A percentile compares a stretch with the other conserved stretches of the same genome.
Conservation (phyloP, 2,113 vertebrate species). For the Psammodynastes pulverulentus region DNA sequence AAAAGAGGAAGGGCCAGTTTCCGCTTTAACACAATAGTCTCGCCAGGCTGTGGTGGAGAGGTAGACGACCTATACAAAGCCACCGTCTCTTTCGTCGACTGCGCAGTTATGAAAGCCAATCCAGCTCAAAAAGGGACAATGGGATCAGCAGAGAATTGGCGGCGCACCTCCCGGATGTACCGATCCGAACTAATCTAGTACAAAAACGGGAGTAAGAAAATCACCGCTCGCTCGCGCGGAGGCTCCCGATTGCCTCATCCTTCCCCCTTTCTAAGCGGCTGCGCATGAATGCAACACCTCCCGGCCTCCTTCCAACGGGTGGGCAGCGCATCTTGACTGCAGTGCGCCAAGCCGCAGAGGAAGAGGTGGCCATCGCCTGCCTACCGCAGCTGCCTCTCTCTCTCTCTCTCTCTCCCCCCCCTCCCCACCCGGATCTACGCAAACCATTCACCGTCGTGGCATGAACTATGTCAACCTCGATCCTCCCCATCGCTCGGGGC, state of each 20-base stretch:
- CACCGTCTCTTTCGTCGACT: background rate
- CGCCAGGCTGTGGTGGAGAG: background rate
- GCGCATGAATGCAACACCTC: background rate
- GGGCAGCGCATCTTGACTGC: constrained; percentile 1
- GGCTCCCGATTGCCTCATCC: background rate
- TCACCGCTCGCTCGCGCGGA: too few species aligned
- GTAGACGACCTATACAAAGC: background rate
- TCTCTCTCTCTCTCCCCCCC: background rate
- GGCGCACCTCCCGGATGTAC: background rate
- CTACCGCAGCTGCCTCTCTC: background rate
- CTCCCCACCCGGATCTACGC: background rate
- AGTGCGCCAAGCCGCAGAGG: background rate
- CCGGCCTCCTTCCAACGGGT: background rate
- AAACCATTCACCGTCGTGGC: background rate
- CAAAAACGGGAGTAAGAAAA: background rate
- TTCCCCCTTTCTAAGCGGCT: background rate
- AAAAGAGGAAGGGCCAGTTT: background rate
- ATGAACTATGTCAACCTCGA: background rate
- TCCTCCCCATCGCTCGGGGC: background rate
- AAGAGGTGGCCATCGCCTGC: background rate
- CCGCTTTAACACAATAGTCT: background rate
- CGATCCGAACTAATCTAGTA: background rate
- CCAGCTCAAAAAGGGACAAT: background rate
- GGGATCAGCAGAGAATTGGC: background rate
- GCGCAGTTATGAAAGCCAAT: background rate